Evolutionary conservation across 2,888 invertebrate genomes (phyloP), one percentile per base, ranked within the genome.

Genomic region (Aspidiotus rigidus): DNA sequence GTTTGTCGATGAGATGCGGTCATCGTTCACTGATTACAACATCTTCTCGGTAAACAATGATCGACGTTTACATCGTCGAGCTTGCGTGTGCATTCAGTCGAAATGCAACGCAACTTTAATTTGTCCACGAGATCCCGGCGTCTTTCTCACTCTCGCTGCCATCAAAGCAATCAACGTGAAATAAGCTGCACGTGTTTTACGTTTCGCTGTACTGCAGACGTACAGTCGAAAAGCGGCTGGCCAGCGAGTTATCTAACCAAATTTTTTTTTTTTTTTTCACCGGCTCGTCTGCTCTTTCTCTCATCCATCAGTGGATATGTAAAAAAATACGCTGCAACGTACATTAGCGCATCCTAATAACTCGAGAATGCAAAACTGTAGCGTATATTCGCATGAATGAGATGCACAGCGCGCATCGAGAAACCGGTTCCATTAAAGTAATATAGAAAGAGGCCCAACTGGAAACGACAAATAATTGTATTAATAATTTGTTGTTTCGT

Each of bases 21-120:
- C n/a, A 49, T n/a, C 49, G 49, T 49, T 49, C 49, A 49, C n/a
- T 49, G 49, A 49, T 49, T 49, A 49, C 49, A 49, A 49, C 49
- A n/a, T 28, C 28, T 28, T 28, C 49, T 6, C 49, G 11, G 49
- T 49, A n/a, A 49, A 49, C 49, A 49, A 49, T 49, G 49, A 49
- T 49, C 49, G 49, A 49, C 49, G 49, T 49, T 49, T 49, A 49
- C n/a, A 49, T n/a, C 49, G 49, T 49, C n/a, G 49, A 49, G n/a
- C 49, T 49, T 49, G 28, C 28, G 28, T 28, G 49, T 49, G 49
- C 49, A 49, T 49, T n/a, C 49, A 49, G n/a, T 49, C 49, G 10
- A n/a, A 49, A 28, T 49, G 11, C n/a, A 11, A n/a, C 49, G 49
- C 49, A 49, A 49, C 11, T 49, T 49, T n/a, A 49, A 49, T 49